Evolutionary conservation across 2,888 invertebrate genomes (phyloP).

Genomic region (Agonopterix alstromeriana): DNA sequence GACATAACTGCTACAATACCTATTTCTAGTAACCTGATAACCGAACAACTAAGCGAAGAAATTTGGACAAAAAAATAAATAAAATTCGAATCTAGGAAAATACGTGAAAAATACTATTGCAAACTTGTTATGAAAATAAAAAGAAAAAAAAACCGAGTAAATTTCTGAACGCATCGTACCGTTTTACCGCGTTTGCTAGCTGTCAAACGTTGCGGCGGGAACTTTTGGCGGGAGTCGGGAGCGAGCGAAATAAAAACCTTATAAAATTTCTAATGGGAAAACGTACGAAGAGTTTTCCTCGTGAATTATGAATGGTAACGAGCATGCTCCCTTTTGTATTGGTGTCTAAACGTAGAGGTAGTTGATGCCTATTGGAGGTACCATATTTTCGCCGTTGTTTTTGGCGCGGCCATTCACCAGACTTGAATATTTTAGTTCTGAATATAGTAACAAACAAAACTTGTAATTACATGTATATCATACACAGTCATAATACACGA

Average conservation of each 20-base stretch:
- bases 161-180: constrained; percentile 20
- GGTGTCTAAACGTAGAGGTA: constrained; percentile 17
- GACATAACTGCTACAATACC: too few species aligned
- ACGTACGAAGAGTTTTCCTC: constrained; percentile 68
- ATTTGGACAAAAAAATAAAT: too few species aligned
- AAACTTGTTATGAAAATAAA: constrained; percentile 18
- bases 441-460: too few species aligned
- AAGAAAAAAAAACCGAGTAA: constrained; percentile 24
- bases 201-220: constrained; percentile 38
- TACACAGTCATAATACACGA: too few species aligned
- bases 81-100: constrained; percentile 1
- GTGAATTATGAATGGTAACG: constrained; percentile 77
- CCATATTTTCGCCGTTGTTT: too few species aligned
- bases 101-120: constrained; percentile 9
- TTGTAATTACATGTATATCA: too few species aligned
- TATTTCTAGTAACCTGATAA: too few species aligned
- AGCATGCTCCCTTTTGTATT: constrained; percentile 47
- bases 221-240: constrained; percentile 45
- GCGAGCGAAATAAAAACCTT: constrained; percentile 67
- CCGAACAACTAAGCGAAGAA: too few species aligned
- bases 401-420: too few species aligned
- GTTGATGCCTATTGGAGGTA: neutral
- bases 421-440: too few species aligned
- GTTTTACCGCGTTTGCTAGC: constrained; percentile 27
- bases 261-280: constrained; percentile 75